A percentile compares a stretch with the other conserved stretches of the same genome.
Conservation (phyloP, 2,113 vertebrate genomes). For the Eira barbara region DNA sequence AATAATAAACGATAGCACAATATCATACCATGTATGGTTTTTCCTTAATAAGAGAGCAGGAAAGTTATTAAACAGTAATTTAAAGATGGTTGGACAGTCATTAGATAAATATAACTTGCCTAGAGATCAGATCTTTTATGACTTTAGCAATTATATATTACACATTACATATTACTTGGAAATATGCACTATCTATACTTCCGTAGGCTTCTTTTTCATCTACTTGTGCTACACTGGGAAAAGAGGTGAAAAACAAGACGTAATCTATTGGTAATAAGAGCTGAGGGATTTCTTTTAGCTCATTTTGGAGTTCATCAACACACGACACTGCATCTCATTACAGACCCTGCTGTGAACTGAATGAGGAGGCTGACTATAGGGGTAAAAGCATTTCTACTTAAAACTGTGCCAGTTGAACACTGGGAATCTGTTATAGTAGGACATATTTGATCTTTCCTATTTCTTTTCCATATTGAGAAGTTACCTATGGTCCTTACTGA, state of each 20-base stretch:
- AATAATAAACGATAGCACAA: slow-evolving; percentile 65
- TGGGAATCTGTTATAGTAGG: not conserved
- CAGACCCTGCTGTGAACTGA: not conserved
- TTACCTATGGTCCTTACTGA: not conserved
- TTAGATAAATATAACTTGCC: slow-evolving; percentile 35
- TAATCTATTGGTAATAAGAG: not conserved
- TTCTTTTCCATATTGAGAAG: not conserved
- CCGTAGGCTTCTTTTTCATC: not conserved
- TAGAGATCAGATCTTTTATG: slow-evolving; percentile 19
- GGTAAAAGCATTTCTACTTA: not conserved
- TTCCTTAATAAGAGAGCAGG: slow-evolving; percentile 43
- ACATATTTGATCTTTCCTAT: not conserved
- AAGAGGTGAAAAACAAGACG: not conserved
- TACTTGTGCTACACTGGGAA: not conserved
- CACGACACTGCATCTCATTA: not conserved
- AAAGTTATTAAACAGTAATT: slow-evolving; percentile 57
- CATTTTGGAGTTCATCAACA: not conserved
- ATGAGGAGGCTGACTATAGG: not conserved
- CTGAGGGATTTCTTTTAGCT: not conserved
- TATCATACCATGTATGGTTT: slow-evolving; percentile 57
- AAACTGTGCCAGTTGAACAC: not conserved
- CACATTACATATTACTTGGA: slow-evolving; percentile 8
- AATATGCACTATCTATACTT: not conserved
- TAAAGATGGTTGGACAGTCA: slow-evolving; percentile 21
- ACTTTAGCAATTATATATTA: slow-evolving; percentile 15